Percentiles rank a stretch among this genome's conserved stretches.
Evolutionary conservation across 2,888 invertebrate genomes (phyloP).

Genomic region (Melipona bicolor): DNA sequence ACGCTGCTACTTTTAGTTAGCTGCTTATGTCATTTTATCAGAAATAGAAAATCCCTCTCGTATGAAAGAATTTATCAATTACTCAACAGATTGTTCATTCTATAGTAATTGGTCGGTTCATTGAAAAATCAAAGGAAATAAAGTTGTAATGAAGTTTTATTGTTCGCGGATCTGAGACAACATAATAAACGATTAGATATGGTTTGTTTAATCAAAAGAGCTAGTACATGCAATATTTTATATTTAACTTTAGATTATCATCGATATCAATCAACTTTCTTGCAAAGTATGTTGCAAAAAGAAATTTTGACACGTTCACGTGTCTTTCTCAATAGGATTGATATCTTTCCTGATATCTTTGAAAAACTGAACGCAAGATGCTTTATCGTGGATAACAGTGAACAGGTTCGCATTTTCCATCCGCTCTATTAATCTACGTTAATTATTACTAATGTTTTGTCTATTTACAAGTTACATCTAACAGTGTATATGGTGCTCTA

Average conservation of each 20-base stretch:
- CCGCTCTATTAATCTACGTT: background rate
- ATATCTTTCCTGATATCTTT: constrained; percentile 8
- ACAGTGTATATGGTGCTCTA: background rate
- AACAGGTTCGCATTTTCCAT: background rate
- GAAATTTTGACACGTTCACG: constrained; percentile 12
- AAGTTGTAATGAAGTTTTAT: constrained; percentile 21
- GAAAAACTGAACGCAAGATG: background rate
- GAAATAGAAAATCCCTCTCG: background rate
- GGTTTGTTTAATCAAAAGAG: constrained; percentile 53
- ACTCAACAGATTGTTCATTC: background rate
- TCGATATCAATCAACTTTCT: constrained; percentile 1
- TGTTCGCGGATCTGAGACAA: constrained; percentile 23
- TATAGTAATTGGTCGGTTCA: too few species aligned
- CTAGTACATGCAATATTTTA: constrained; percentile 44
- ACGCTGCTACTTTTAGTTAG: too few species aligned
- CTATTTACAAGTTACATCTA: background rate
- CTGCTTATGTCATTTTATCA: too few species aligned
- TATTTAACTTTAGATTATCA: constrained; percentile 51
- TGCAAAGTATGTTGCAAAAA: constrained; percentile 3
- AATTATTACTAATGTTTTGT: background rate
- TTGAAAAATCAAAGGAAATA: constrained; percentile 23
- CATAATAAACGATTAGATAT: constrained; percentile 60
- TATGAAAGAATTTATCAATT: background rate
- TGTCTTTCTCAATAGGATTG: constrained; percentile 2
- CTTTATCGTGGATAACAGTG: background rate